Percentiles rank a stretch among this genome's conserved stretches.
phyloP scores from a whole-genome alignment of 2,797 vertebrate genomes.

The Cheirogaleus major region DNA sequence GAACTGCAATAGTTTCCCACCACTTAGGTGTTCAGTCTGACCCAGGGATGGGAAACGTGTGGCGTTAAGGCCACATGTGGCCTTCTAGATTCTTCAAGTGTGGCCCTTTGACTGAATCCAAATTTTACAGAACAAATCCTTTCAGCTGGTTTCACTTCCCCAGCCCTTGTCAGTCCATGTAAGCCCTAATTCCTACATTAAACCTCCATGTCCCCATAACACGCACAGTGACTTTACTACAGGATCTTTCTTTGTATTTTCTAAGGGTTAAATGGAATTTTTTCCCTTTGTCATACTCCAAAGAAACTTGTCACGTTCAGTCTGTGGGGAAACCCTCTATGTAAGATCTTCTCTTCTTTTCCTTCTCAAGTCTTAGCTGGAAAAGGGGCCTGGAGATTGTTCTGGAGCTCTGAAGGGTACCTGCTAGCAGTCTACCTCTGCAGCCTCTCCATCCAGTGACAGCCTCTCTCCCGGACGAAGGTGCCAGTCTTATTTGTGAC shows the following conservation, averaged over 20 bases:
- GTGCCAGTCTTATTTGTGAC: slow-evolving; percentile 53
- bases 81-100: not conserved
- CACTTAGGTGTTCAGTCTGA: not conserved
- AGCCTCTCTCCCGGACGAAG: slow-evolving; percentile 42
- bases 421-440: slow-evolving; percentile 48
- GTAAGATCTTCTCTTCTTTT: not conserved
- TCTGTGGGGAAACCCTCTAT: not conserved
- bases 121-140: not conserved
- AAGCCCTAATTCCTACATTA: not conserved
- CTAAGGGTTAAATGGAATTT: not conserved
- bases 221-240: not conserved
- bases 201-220: not conserved
- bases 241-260: not conserved
- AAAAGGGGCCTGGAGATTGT: slow-evolving; percentile 38
- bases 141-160: not conserved
- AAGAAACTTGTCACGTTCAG: not conserved
- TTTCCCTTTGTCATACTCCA: not conserved
- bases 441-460: slow-evolving; percentile 34
- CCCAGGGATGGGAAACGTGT: not conserved
- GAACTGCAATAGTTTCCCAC: not conserved
- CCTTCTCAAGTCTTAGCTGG: slow-evolving; percentile 58
- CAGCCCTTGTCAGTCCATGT: not conserved
- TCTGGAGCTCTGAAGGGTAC: not conserved
- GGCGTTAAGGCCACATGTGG: not conserved
- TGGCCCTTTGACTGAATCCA: not conserved